Evolutionary conservation across 1,140 invertebrate genomes (phyloP).

Genomic region (Daktulosphaira vitifoliae): DNA sequence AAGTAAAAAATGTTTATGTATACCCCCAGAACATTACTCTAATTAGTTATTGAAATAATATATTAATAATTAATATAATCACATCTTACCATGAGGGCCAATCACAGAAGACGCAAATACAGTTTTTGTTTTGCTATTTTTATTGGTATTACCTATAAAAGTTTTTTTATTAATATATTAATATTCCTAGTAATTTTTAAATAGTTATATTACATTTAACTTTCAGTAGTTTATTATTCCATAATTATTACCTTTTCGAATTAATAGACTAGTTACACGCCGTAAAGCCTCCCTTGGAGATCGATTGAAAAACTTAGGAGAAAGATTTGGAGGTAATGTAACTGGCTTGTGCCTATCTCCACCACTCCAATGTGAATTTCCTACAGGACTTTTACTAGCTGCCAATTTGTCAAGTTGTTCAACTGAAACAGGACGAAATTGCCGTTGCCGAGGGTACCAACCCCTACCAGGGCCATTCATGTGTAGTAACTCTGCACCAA

Average conservation of each 20-base stretch:
- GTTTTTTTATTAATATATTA: too few relatives aligned
- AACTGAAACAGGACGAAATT: conserved; percentile 64
- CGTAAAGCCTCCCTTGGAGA: conserved; percentile 72
- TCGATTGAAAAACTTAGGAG: conserved; percentile 75
- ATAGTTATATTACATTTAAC: not conserved
- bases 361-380: conserved; percentile 48
- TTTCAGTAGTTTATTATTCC: not conserved
- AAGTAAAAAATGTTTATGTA: too few relatives aligned
- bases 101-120: conserved; percentile 35
- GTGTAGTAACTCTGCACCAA: conserved; percentile 64
- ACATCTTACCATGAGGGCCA: conserved; percentile 35
- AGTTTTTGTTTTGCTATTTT: conserved; percentile 51
- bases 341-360: conserved; percentile 56
- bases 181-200: too few relatives aligned
- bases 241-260: conserved; percentile 46
- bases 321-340: conserved; percentile 72
- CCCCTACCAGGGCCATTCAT: conserved; percentile 67
- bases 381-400: conserved; percentile 44
- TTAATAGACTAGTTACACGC: conserved; percentile 76
- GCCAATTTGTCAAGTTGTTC: conserved; percentile 66
- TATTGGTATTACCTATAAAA: conserved; percentile 59
- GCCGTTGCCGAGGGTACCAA: conserved; percentile 69
- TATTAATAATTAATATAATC: too few relatives aligned
- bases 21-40: too few relatives aligned
- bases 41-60: too few relatives aligned